These are phyloP conservation scores for Pocillopora meandrina DNA, from an alignment of 92 coral and sea anemone genomes.

Conservation along the genomic window DNA sequence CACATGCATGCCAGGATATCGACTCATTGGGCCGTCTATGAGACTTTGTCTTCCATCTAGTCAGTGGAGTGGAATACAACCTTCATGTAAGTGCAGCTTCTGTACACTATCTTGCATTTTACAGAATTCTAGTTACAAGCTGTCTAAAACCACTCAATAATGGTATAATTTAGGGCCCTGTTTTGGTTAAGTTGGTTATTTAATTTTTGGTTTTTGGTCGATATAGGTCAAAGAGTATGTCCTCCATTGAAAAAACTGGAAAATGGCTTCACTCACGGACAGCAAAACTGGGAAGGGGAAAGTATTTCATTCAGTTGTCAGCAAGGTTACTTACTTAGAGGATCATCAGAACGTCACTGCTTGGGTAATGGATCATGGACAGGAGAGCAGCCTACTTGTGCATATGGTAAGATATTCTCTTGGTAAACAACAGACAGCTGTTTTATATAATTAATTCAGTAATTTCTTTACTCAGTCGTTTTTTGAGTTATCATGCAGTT, in stretches of 20 bases:
- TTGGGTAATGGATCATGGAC: neutral
- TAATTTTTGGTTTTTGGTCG: too few relatives aligned
- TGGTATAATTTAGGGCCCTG: neutral
- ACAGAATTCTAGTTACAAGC: neutral
- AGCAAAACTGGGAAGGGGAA: neutral
- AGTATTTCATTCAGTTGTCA: neutral
- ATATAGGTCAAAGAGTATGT: too few relatives aligned
- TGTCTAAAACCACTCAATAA: too few relatives aligned
- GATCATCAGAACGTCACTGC: neutral
- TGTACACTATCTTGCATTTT: neutral
- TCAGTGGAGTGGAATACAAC: neutral
- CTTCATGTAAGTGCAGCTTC: neutral
- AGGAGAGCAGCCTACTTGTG: neutral
- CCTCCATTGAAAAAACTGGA: neutral
- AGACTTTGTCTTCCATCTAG: neutral
- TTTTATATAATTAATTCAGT: too few relatives aligned
- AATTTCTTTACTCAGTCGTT: too few relatives aligned
- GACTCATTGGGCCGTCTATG: neutral
- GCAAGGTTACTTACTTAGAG: neutral
- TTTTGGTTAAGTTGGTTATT: neutral
- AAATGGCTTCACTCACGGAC: neutral
- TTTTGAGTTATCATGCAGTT: too few relatives aligned
- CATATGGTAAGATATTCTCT: neutral
- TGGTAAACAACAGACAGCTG: neutral
- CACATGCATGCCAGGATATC: neutral